These are phyloP conservation scores for Lagopus leucura DNA, from an alignment of 2,113 vertebrate species.

Conservation along the genomic window DNA sequence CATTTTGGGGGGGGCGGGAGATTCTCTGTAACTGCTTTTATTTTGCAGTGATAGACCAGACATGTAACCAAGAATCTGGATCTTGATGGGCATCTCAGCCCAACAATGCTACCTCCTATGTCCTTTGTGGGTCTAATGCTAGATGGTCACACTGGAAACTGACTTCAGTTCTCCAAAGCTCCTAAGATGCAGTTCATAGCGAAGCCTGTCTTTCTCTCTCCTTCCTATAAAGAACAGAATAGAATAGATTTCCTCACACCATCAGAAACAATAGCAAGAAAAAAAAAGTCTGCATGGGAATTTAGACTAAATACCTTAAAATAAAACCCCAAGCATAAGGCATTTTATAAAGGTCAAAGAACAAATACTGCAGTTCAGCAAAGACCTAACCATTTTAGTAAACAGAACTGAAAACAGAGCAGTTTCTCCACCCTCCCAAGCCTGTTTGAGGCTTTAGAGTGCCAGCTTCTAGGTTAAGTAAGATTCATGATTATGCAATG, in stretches of 20 bases:
- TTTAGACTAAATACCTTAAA: background rate
- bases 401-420: background rate
- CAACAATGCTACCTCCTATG: background rate
- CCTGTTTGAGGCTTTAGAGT: background rate
- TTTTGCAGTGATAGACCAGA: background rate
- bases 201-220: background rate
- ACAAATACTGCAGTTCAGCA: background rate
- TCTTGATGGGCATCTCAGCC: background rate
- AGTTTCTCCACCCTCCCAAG: background rate
- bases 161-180: background rate
- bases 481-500: background rate
- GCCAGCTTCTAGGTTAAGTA: background rate
- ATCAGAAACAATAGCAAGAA: background rate
- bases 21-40: background rate
- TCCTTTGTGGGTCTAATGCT: background rate
- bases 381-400: conserved; percentile 22
- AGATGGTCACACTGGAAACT: background rate
- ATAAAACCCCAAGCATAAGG: background rate
- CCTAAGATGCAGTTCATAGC: background rate
- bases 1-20: background rate
- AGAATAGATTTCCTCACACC: background rate
- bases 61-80: background rate
- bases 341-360: conserved; percentile 25
- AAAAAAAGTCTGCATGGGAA: background rate
- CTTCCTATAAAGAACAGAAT: background rate